Percentiles rank a stretch among this genome's conserved stretches.
Conservation (phyloP, 2,888 invertebrate species). For the Tinea pellionella region DNA sequence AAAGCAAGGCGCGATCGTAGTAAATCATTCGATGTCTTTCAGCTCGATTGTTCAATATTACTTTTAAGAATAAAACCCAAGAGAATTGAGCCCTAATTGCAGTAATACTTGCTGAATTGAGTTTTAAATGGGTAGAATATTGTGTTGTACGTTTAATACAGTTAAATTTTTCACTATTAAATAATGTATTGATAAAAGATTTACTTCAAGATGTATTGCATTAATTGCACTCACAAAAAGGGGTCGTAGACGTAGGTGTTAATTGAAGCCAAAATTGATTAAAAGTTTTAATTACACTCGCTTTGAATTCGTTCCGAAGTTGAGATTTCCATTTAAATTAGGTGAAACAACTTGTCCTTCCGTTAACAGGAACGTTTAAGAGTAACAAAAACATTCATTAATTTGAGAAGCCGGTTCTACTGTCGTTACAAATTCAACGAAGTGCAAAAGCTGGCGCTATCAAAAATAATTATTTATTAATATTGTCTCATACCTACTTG, state of each 20-base stretch:
- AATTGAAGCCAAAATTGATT: conserved; percentile 10
- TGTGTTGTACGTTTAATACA: background rate
- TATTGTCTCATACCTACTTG: conserved; percentile 23
- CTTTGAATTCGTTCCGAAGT: conserved; percentile 36
- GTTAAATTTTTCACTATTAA: background rate
- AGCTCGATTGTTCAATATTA: conserved; percentile 52
- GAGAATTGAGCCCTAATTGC: conserved; percentile 52
- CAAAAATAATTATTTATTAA: conserved; percentile 53
- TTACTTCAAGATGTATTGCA: background rate
- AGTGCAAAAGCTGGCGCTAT: conserved; percentile 60
- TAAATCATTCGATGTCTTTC: conserved; percentile 57
- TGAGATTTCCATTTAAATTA: conserved; percentile 53
- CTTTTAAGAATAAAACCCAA: conserved; percentile 43
- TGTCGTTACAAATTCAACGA: conserved; percentile 48
- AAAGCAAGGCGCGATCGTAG: conserved; percentile 52
- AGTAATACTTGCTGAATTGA: conserved; percentile 25
- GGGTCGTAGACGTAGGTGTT: conserved; percentile 10
- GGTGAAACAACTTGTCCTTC: conserved; percentile 39
- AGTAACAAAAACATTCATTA: conserved; percentile 32
- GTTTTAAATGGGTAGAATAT: background rate
- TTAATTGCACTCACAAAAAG: conserved; percentile 1
- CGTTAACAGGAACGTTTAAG: conserved; percentile 19
- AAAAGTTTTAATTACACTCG: conserved; percentile 12
- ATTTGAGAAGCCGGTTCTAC: conserved; percentile 35
- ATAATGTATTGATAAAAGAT: background rate